phyloP scores from a whole-genome alignment of 2,797 vertebrate species.

The Scarus forsteni region DNA sequence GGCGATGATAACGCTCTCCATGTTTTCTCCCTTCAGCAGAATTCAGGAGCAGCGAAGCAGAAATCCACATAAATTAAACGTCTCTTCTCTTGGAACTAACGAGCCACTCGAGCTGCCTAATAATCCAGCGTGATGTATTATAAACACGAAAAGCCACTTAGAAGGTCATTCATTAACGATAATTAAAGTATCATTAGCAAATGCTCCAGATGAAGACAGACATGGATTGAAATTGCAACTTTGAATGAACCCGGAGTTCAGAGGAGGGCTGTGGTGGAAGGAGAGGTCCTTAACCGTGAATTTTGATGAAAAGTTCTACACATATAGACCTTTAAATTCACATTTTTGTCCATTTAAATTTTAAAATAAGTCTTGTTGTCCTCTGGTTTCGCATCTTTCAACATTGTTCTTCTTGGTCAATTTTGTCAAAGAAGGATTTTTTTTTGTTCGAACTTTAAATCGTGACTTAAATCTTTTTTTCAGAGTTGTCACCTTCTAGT shows the following conservation, averaged over 20 bases:
- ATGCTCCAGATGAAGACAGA: conserved; percentile 3
- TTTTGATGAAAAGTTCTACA: too few species aligned
- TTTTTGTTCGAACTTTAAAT: too few species aligned
- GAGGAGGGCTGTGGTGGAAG: not conserved
- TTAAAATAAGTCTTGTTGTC: too few species aligned
- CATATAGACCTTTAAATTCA: too few species aligned
- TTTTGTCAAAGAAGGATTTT: too few species aligned
- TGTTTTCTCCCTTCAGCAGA: conserved; percentile 1
- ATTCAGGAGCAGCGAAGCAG: conserved; percentile 36
- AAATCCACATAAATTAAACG: conserved; percentile 44
- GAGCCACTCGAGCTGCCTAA: conserved; percentile 38
- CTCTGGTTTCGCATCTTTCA: too few species aligned
- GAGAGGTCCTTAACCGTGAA: too few species aligned
- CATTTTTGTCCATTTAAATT: too few species aligned
- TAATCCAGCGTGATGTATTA: conserved; percentile 31
- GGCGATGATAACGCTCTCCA: conserved; percentile 9
- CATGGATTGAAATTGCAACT: conserved; percentile 5
- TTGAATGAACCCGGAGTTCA: not conserved
- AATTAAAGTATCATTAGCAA: conserved; percentile 35
- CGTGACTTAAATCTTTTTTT: too few species aligned
- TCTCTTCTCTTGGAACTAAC: conserved; percentile 46
- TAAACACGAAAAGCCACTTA: conserved; percentile 38
- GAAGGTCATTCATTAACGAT: conserved; percentile 27
- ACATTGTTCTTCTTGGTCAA: too few species aligned
- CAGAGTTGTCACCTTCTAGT: too few species aligned